A percentile compares a stretch with the other conserved stretches of the same genome.
Conservation (phyloP, 2,113 vertebrate species). For the Chrysochloris asiatica region DNA sequence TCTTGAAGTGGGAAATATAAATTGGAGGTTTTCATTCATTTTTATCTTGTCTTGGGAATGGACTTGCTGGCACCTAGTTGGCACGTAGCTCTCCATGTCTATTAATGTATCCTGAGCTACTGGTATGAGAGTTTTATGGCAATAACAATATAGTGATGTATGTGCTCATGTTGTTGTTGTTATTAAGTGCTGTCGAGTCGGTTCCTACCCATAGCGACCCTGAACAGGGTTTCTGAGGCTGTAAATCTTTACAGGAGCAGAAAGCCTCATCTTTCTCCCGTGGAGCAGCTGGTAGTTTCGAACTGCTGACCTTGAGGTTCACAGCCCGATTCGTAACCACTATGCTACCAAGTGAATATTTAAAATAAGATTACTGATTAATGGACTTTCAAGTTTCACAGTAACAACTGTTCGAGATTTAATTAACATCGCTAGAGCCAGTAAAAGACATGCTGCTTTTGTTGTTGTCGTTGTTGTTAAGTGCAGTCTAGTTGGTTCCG, state of each 20-base stretch:
- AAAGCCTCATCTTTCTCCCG: too few species aligned
- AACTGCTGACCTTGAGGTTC: too few species aligned
- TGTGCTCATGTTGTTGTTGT: too few species aligned
- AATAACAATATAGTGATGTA: conserved; percentile 63
- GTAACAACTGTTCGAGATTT: conserved; percentile 77
- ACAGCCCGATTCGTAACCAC: too few species aligned
- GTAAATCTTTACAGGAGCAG: too few species aligned
- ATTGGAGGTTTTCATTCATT: neutral
- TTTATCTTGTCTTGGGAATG: neutral
- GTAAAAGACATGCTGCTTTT: fast-evolving
- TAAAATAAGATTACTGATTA: conserved; percentile 77
- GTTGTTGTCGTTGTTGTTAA: too few species aligned
- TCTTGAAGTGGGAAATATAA: neutral
- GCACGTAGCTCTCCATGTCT: neutral
- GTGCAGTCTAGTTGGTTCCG: too few species aligned
- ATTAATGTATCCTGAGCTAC: neutral
- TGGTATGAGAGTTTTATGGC: conserved; percentile 35
- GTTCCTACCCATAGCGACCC: too few species aligned
- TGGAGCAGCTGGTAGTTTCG: too few species aligned
- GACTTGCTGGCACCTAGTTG: conserved; percentile 3
- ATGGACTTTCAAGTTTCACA: conserved; percentile 73
- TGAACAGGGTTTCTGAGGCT: too few species aligned
- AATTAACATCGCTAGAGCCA: conserved; percentile 51
- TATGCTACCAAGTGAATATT: conserved; percentile 54
- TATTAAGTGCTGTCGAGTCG: too few species aligned